These are phyloP conservation scores for Protosalanx chinensis DNA, from an alignment of 2,797 vertebrate genomes.

Conservation along the genomic window DNA sequence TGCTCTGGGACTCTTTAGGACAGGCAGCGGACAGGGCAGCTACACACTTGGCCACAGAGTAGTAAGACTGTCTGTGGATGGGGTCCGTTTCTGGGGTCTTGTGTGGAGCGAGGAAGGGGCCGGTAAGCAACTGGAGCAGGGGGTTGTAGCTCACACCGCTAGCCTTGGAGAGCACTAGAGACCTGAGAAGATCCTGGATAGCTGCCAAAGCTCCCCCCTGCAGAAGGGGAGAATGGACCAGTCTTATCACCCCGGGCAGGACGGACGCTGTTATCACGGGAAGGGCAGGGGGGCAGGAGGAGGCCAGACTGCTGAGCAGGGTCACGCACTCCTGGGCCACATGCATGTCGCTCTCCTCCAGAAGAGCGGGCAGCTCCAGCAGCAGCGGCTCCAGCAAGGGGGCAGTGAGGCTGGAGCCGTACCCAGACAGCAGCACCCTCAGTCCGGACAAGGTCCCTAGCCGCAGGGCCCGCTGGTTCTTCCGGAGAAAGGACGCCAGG, in stretches of 20 bases:
- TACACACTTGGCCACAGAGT: conserved; percentile 85
- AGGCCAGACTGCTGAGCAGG: conserved; percentile 81
- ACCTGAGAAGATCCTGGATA: conserved; percentile 81
- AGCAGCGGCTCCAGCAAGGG: conserved; percentile 77
- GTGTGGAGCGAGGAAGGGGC: conserved; percentile 64
- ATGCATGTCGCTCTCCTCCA: conserved; percentile 90
- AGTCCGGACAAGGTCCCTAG: conserved; percentile 81
- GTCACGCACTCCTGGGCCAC: conserved; percentile 82
- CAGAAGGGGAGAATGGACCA: conserved; percentile 86
- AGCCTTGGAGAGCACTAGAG: conserved; percentile 73
- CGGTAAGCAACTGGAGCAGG: conserved; percentile 80
- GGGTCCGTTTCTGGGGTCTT: not conserved
- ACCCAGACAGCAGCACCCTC: conserved; percentile 80
- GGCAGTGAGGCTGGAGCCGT: conserved; percentile 78
- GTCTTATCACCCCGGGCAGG: conserved; percentile 76
- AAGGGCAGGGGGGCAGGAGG: conserved; percentile 78
- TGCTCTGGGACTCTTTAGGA: conserved; percentile 76
- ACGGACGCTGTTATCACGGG: conserved; percentile 76
- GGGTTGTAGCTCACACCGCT: conserved; percentile 73
- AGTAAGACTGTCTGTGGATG: conserved; percentile 81
- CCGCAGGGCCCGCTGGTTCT: conserved; percentile 88
- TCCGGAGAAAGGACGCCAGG: conserved; percentile 87
- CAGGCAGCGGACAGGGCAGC: conserved; percentile 80
- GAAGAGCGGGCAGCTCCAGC: conserved; percentile 80
- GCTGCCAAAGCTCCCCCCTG: conserved; percentile 80